Percentiles rank a stretch among this genome's conserved stretches.
These are phyloP conservation scores for Drosophila bunnanda DNA, from an alignment of 2,888 invertebrate species.

Conservation along the genomic window DNA sequence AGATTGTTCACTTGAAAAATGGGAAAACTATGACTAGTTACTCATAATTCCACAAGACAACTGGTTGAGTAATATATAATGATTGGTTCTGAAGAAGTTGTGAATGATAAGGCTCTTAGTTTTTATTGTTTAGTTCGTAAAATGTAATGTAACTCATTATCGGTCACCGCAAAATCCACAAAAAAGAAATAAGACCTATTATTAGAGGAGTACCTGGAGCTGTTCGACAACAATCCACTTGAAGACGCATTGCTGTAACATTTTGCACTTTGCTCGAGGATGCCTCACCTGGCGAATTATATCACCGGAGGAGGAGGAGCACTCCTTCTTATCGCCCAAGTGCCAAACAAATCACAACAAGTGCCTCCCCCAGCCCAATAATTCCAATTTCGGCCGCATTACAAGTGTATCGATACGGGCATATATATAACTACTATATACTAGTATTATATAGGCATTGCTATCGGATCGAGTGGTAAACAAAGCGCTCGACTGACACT, in stretches of 20 bases:
- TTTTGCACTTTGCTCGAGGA: constrained; percentile 14
- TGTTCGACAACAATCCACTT: constrained; percentile 14
- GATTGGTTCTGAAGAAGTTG: not conserved
- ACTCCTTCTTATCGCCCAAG: constrained; percentile 20
- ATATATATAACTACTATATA: not conserved
- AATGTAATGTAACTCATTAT: not conserved
- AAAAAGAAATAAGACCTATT: not conserved
- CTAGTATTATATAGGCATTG: constrained; percentile 2
- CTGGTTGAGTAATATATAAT: constrained; percentile 1
- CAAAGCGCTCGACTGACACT: constrained; percentile 51
- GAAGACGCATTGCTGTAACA: not conserved
- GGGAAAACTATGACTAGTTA: not conserved
- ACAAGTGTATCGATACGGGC: constrained; percentile 24
- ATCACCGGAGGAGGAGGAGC: constrained; percentile 1
- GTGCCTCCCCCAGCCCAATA: not conserved
- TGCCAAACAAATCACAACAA: constrained; percentile 16
- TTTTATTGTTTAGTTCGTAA: not conserved
- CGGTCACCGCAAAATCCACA: constrained; percentile 3
- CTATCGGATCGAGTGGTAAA: constrained; percentile 59
- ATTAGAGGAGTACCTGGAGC: not conserved
- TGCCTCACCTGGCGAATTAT: constrained; percentile 16
- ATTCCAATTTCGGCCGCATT: constrained; percentile 21
- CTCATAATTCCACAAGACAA: not conserved
- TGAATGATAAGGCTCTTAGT: not conserved
- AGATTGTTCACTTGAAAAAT: constrained; percentile 7